phyloP scores from a whole-genome alignment of 2,113 vertebrate genomes.

The Polypterus bichir region DNA sequence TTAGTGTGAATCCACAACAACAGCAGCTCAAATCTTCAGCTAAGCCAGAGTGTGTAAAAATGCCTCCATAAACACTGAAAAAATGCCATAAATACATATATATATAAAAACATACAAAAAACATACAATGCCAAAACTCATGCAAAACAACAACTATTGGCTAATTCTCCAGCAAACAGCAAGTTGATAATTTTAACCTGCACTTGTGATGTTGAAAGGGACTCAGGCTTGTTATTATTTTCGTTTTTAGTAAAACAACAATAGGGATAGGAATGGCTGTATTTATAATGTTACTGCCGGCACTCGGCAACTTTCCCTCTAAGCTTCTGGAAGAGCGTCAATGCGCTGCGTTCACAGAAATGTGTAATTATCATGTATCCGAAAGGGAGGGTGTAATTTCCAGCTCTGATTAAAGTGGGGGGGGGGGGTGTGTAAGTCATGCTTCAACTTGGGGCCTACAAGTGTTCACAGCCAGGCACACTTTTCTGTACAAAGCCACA shows the following conservation, averaged over 20 bases:
- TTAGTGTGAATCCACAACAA: too few relatives aligned
- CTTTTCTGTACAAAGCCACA: constrained; percentile 39
- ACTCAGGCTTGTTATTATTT: not conserved
- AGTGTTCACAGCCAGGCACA: constrained; percentile 65
- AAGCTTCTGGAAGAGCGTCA: constrained; percentile 62
- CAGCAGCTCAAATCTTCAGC: too few relatives aligned
- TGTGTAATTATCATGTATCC: constrained; percentile 84
- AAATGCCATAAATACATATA: too few relatives aligned
- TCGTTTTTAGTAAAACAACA: not conserved
- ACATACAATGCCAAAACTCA: too few relatives aligned
- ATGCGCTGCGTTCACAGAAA: constrained; percentile 61
- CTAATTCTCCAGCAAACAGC: too few relatives aligned
- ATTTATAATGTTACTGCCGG: constrained; percentile 43
- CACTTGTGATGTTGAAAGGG: not conserved
- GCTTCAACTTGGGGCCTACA: constrained; percentile 52
- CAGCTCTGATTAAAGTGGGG: constrained; percentile 87
- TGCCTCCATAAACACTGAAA: too few relatives aligned
- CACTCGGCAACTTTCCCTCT: constrained; percentile 46
- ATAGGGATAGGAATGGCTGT: constrained; percentile 3
- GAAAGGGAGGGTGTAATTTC: constrained; percentile 83
- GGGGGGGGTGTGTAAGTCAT: constrained; percentile 59
- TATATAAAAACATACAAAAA: too few relatives aligned
- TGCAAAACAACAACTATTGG: too few relatives aligned
- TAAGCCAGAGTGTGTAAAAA: too few relatives aligned
- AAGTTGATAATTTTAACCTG: not conserved